Percentiles rank a stretch among this genome's conserved stretches.
Evolutionary conservation across 2,888 invertebrate genomes (phyloP).

Genomic region (Nomada fabriciana): DNA sequence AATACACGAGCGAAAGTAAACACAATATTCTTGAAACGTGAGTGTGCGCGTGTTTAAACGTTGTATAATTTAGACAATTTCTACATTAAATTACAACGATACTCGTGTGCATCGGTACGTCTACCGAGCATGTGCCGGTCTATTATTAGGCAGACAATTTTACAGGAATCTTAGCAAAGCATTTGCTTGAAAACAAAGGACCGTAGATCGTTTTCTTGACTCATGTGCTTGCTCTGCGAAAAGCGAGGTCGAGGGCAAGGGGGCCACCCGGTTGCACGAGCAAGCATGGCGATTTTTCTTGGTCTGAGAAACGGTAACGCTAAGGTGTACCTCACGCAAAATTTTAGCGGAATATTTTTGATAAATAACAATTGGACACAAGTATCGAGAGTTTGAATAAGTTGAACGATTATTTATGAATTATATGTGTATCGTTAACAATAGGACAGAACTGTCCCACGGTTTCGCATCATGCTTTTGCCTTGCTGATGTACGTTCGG

Average conservation of each 20-base stretch:
- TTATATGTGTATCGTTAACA: constrained; percentile 17
- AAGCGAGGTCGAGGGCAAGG: constrained; percentile 68
- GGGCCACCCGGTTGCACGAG: constrained; percentile 68
- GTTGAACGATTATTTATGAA: not conserved
- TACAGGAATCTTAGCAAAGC: constrained; percentile 6
- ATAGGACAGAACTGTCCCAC: constrained; percentile 11
- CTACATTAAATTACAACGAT: constrained; percentile 4
- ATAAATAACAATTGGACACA: not conserved
- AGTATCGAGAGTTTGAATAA: not conserved
- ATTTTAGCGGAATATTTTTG: constrained; percentile 5
- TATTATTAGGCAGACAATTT: not conserved
- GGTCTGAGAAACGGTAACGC: constrained; percentile 51
- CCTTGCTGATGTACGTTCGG: constrained; percentile 44
- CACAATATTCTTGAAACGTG: constrained; percentile 1
- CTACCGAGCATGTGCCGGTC: constrained; percentile 39
- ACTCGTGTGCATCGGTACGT: not conserved
- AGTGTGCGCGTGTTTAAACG: constrained; percentile 4
- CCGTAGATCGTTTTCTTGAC: constrained; percentile 11
- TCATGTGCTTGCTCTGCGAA: constrained; percentile 44
- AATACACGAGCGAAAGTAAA: not conserved
- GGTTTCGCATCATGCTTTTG: constrained; percentile 43
- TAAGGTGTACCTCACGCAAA: constrained; percentile 13
- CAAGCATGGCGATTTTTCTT: constrained; percentile 78
- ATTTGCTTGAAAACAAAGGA: constrained; percentile 40
- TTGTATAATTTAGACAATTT: constrained; percentile 9